Evolutionary conservation across 2,797 vertebrate genomes (phyloP).

Genomic region (Sarcophilus harrisii): DNA sequence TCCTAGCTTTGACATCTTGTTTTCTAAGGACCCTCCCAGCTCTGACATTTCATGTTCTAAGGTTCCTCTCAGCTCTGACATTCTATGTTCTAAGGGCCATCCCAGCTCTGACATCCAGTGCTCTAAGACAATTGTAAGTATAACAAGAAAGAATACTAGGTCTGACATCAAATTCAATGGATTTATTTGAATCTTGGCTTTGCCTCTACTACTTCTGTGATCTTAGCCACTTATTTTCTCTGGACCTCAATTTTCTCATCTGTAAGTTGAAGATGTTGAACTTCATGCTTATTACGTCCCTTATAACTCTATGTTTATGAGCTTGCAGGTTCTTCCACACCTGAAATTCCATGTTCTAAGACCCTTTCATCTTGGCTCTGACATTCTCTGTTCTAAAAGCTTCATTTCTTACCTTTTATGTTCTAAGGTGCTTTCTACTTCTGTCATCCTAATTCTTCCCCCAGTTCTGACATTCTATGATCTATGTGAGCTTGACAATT

Average conservation of each 20-base stretch:
- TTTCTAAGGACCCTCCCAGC: background rate
- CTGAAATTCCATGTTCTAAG: background rate
- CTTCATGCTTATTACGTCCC: background rate
- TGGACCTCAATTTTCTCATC: background rate
- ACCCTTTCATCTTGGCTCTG: background rate
- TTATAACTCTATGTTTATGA: background rate
- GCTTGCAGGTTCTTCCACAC: background rate
- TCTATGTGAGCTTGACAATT: background rate
- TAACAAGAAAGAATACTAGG: background rate
- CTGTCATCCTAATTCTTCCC: background rate
- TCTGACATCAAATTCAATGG: background rate
- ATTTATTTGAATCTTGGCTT: background rate
- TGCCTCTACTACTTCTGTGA: background rate
- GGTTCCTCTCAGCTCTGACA: no score
- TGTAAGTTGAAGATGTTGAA: background rate
- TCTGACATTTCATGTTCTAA: background rate
- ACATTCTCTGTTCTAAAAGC: background rate
- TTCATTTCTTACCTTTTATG: background rate
- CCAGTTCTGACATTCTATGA: background rate
- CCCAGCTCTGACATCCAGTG: background rate
- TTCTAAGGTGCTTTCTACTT: background rate
- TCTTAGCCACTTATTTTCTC: background rate
- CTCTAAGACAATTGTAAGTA: background rate
- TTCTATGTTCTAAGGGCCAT: no score
- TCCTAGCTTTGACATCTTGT: background rate